Conservation (phyloP, 2,888 invertebrate genomes). For the Parochlus steinenii region DNA sequence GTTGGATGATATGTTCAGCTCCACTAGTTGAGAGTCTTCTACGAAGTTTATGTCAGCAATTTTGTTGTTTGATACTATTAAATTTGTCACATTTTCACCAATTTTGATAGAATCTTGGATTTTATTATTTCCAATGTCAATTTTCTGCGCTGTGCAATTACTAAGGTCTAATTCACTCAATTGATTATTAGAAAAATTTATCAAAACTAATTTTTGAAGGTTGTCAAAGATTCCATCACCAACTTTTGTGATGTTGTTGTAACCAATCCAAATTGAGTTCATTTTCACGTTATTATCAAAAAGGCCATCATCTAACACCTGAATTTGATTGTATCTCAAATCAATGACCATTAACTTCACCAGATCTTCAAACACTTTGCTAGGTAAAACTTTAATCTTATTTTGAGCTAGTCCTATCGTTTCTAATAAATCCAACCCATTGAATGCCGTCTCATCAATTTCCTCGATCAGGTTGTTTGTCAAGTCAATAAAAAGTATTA, state of each 20-base stretch:
- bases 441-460: slow-evolving; percentile 3
- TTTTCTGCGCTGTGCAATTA: slow-evolving; percentile 3
- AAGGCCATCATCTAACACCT: slow-evolving; percentile 1
- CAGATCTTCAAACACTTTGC: slow-evolving; percentile 7
- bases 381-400: neutral
- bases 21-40: neutral
- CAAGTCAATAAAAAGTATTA: no score
- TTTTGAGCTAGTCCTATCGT: slow-evolving; percentile 4
- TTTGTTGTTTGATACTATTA: no score
- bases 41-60: neutral
- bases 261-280: slow-evolving; percentile 7
- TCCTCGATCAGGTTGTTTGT: slow-evolving; percentile 6
- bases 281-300: neutral
- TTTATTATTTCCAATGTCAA: slow-evolving; percentile 4
- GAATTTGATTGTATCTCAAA: slow-evolving; percentile 9
- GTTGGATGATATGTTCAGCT: slow-evolving; percentile 7
- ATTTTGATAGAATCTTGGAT: no score
- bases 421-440: neutral
- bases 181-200: slow-evolving; percentile 5
- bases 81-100: no score
- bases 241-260: slow-evolving; percentile 2
- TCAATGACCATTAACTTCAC: slow-evolving; percentile 6
- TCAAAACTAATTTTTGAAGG: slow-evolving; percentile 1
- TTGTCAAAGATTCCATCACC: neutral
- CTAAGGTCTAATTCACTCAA: neutral